These are phyloP conservation scores for Phyto melanocephala DNA, from an alignment of 2,888 invertebrate species.

Conservation along the genomic window DNA sequence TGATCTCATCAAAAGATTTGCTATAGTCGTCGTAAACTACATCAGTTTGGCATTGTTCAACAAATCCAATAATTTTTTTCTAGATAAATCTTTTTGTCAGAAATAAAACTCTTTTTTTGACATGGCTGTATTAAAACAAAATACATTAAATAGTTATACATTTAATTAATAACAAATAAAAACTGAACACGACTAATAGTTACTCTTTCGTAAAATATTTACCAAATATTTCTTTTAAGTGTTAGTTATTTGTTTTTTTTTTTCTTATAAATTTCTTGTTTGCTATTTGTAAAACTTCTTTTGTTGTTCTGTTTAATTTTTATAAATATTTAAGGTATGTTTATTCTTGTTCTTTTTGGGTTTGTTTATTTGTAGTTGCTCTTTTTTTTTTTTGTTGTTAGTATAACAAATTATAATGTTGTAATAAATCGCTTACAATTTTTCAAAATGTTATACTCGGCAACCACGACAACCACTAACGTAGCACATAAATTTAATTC, in stretches of 20 bases:
- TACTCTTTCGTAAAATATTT: background rate
- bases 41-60: no score
- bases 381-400: conserved; percentile 1
- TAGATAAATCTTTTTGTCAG: no score
- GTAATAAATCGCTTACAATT: conserved; percentile 64
- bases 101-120: no score
- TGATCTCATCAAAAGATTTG: no score
- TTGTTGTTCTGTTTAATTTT: conserved; percentile 14
- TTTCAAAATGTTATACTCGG: conserved; percentile 63
- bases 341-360: background rate
- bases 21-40: no score
- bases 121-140: no score
- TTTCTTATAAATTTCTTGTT: background rate
- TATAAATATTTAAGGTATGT: conserved; percentile 45
- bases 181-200: background rate
- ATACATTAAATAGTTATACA: no score
- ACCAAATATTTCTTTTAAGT: conserved; percentile 19
- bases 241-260: conserved; percentile 18
- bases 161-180: no score
- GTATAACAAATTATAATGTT: conserved; percentile 62
- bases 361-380: background rate
- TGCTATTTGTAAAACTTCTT: background rate
- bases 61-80: no score
- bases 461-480: conserved; percentile 64
- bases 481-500: conserved; percentile 63